Base-by-base conservation (phyloP, 2,888 invertebrate species). In the Acrobasis repandana region DNA sequence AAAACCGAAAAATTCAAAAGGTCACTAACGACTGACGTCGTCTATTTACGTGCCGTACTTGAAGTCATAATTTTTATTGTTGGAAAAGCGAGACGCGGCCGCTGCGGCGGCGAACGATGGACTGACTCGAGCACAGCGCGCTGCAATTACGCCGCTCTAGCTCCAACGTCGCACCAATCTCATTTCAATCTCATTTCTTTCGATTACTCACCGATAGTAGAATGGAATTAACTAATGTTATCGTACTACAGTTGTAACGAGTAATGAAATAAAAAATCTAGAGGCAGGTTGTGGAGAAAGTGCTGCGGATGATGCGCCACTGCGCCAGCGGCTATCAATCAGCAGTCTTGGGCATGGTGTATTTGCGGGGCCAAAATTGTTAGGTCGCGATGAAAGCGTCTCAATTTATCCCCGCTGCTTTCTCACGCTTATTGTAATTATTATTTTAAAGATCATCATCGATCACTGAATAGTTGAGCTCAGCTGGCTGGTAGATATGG, bases 141-240 rank as follows among this genome's bases (percentile, higher is more conserved):
- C 68, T 74, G 80, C 83, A 85, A 84, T 84, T 82, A 83, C 82
- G 74, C 71, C 76, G 76, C 77, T 77, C 79, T 80, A 76, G 78
- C 76, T 76, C 79, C 73, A 67, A 77, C 75, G 50, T 74, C 71
- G 77, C 73, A 72, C 78, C 86, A 84, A 90, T 90, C 86, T 82
- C 82, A 83, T 83, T 86, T 79, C 82, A 82, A 87, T 83, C 84
- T 84, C 70, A 83, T 84, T 86, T 86, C 80, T 85, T 88, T 83
- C 81, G 82, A 85, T 86, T 83, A 83, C 76, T 77, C 77, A 76
- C 70, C 71, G 77, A 80, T 81, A 79, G 74, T 71, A 78, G 73
- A 85, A n/a, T 76, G 79, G 85, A 83, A 88, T 87, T 85, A 86
- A 83, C 80, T 68, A 83, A 82, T 74, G 76, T 80, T 84, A 81